Base-by-base conservation (phyloP, 1,140 invertebrate genomes). In the Drosophila jambulina region DNA sequence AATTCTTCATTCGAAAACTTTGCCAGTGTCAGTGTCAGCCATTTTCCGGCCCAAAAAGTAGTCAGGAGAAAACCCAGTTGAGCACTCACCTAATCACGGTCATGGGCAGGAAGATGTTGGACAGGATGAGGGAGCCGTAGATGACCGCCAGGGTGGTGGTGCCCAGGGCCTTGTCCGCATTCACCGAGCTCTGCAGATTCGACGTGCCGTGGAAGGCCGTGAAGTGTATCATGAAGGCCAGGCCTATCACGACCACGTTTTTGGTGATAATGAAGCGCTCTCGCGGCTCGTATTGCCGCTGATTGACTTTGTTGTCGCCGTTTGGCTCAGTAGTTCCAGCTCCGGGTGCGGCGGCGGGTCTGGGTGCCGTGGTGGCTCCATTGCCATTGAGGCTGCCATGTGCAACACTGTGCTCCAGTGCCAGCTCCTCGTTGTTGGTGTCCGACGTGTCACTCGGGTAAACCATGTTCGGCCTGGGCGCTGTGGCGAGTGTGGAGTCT, bases 171-270 rank as follows among this genome's bases (percentile, higher is more conserved):
- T 96, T 96, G 77, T 95, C 95, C n/a, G 96, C 96, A 92, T 98
- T 97, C 80, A 98, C 97, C 38, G 96, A 97, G 38, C 96, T 97
- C 92, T 98, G 98, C 4, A 99, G 93, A 84, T 98, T 98, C 2
- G 97, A 96, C 36, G 97, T 97, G 45, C 97, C 97, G 79, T 96
- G 95, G 88, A 98, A 99, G 42, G 98, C 97, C 8, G 97, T 98
- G 93, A 99, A 98, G 78, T 98, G 97, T 61, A 98, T 96, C 95
- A 98, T 97, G 92, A 98, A 98, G 2, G 97, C 96, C 49, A 96
- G 92, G 48, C 97, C 97, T 7, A 98, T 96, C 42, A 97, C 95
- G 12, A 96, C 94, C 17, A 98, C 95, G 93, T 98, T 98, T 92
- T 97, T 98, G 51, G 97, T 93, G 77, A 98, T 98, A 65, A 97